Percentiles rank a stretch among this genome's conserved stretches.
Evolutionary conservation across 2,113 vertebrate species (phyloP).

Genomic region (Pangasianodon hypophthalmus): DNA sequence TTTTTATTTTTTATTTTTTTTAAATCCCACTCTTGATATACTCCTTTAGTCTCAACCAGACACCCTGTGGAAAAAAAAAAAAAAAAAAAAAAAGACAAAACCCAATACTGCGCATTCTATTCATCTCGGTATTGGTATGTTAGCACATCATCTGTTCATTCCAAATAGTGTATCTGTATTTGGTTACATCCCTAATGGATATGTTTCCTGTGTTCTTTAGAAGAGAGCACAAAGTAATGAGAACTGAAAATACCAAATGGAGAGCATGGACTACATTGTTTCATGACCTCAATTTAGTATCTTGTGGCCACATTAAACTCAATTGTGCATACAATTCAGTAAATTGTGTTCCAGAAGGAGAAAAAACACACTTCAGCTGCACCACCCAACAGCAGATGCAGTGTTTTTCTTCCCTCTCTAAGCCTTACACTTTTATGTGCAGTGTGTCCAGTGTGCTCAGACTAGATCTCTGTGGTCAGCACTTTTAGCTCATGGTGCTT

Average conservation of each 20-base stretch:
- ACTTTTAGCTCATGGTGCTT: slow-evolving; percentile 1
- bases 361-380: not conserved
- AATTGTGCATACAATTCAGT: not conserved
- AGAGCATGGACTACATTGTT: not conserved
- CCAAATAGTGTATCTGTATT: not conserved
- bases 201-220: not conserved
- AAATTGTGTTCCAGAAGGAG: not conserved
- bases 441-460: not conserved
- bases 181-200: not conserved
- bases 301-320: not conserved
- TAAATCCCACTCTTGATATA: not conserved
- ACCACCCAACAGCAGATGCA: not conserved
- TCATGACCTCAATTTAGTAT: not conserved
- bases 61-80: not conserved
- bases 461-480: not conserved
- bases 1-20: not conserved
- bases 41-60: not conserved
- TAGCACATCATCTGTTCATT: not conserved
- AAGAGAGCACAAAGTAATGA: not conserved
- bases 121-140: not conserved
- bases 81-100: not conserved
- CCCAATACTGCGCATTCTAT: not conserved
- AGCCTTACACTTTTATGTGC: not conserved
- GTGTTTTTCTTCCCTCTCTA: not conserved
- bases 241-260: not conserved